Evolutionary conservation across 2,113 vertebrate genomes (phyloP).

Genomic region (Syngnathus floridae): DNA sequence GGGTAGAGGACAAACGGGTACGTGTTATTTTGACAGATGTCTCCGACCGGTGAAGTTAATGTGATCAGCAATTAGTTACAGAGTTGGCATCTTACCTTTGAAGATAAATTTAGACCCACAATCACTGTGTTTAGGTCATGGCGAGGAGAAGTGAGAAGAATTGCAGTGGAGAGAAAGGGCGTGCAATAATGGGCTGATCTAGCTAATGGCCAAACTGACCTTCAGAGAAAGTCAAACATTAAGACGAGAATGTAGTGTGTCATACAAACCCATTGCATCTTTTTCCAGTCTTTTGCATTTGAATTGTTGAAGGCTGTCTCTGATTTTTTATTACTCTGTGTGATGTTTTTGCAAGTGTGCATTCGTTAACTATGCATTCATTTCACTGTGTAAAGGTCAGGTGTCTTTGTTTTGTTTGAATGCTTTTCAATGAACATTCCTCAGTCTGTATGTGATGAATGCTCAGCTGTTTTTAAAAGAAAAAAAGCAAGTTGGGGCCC

Average conservation of each 20-base stretch:
- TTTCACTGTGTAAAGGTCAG: too few relatives aligned
- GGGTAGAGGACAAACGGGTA: conserved; percentile 23
- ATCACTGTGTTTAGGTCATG: conserved; percentile 21
- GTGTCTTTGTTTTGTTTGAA: too few relatives aligned
- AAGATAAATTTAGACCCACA: conserved; percentile 54
- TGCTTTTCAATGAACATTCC: too few relatives aligned
- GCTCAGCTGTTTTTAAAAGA: too few relatives aligned
- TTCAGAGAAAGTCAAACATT: conserved; percentile 60
- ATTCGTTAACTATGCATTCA: too few relatives aligned
- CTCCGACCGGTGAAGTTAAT: conserved; percentile 46
- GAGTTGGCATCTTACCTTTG: conserved; percentile 44
- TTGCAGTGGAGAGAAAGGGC: conserved; percentile 58
- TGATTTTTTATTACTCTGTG: background rate
- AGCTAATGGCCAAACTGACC: conserved; percentile 66
- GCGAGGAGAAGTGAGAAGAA: conserved; percentile 42
- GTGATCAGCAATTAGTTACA: conserved; percentile 39
- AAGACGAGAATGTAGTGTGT: conserved; percentile 54
- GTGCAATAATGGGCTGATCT: conserved; percentile 53
- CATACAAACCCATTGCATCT: conserved; percentile 48
- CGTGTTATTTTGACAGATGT: conserved; percentile 44
- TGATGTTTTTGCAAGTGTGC: background rate
- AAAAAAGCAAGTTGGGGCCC: too few relatives aligned
- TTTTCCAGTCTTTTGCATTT: conserved; percentile 42
- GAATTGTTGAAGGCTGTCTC: conserved; percentile 9
- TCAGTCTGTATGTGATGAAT: too few relatives aligned